Conservation (phyloP, 2,113 vertebrate species). For the Corythornis cristatus region DNA sequence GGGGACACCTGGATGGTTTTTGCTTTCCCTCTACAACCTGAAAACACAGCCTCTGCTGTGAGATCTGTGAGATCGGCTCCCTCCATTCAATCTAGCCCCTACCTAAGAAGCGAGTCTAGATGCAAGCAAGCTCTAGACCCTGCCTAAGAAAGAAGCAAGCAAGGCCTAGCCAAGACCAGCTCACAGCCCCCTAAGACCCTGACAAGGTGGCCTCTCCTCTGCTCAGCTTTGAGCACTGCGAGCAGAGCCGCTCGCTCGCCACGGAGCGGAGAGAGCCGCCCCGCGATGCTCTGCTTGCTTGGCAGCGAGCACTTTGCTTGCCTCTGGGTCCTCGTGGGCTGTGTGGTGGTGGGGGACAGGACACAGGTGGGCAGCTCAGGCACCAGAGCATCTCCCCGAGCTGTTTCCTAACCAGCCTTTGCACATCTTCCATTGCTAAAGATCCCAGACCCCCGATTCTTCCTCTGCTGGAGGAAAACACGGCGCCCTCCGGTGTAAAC, state of each 20-base stretch:
- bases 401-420: constrained; percentile 71
- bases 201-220: fast-evolving
- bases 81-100: constrained; percentile 47
- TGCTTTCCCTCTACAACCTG: neutral
- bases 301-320: neutral
- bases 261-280: neutral
- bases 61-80: neutral
- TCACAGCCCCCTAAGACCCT: neutral
- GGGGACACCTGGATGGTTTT: neutral
- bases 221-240: neutral
- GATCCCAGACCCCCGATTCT: constrained; percentile 66
- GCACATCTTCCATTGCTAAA: constrained; percentile 61
- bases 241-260: neutral
- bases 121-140: neutral
- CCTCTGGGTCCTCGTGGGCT: neutral
- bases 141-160: neutral
- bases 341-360: no score
- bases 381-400: constrained; percentile 50
- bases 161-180: neutral
- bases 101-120: neutral
- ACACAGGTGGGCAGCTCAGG: neutral
- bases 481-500: neutral
- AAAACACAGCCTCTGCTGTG: constrained; percentile 36
- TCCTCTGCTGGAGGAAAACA: neutral
- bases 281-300: fast-evolving